These are phyloP conservation scores for Temnothorax rugatulus DNA, from an alignment of 2,888 invertebrate genomes.

Conservation along the genomic window DNA sequence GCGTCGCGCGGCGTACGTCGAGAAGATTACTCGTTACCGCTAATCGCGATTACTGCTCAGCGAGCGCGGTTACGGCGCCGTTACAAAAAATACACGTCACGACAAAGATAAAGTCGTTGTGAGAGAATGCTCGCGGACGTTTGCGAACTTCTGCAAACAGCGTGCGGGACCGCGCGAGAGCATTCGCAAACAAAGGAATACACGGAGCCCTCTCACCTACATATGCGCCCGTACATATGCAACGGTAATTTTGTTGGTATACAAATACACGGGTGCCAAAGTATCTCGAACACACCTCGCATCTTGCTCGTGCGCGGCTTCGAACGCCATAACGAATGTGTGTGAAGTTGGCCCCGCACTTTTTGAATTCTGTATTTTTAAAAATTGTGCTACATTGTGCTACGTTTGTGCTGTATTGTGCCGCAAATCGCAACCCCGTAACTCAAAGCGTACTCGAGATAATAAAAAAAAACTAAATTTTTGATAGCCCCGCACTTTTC, in stretches of 20 bases:
- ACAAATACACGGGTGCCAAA: slow-evolving; percentile 15
- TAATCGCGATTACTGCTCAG: slow-evolving; percentile 35
- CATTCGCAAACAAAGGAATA: slow-evolving; percentile 56
- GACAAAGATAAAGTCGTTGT: slow-evolving; percentile 60
- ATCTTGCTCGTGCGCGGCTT: slow-evolving; percentile 15
- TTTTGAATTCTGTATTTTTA: too few species aligned
- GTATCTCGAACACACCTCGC: slow-evolving; percentile 13
- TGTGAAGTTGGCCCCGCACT: too few species aligned
- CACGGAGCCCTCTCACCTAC: background rate
- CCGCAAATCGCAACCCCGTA: too few species aligned
- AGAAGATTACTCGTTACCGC: slow-evolving; percentile 6
- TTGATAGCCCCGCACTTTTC: too few species aligned
- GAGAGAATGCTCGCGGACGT: slow-evolving; percentile 55
- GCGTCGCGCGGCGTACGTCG: background rate
- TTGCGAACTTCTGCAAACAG: slow-evolving; percentile 58
- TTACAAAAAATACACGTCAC: slow-evolving; percentile 59
- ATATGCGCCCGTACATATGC: background rate
- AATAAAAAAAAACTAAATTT: too few species aligned
- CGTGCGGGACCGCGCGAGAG: slow-evolving; percentile 40
- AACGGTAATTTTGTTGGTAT: slow-evolving; percentile 32
- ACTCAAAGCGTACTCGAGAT: too few species aligned
- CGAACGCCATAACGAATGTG: too few species aligned
- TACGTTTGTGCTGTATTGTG: too few species aligned
- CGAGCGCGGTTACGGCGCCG: slow-evolving; percentile 6
- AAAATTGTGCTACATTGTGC: too few species aligned